These are phyloP conservation scores for Trissolcus brochymenae DNA, from an alignment of 2,888 invertebrate genomes.

Conservation along the genomic window DNA sequence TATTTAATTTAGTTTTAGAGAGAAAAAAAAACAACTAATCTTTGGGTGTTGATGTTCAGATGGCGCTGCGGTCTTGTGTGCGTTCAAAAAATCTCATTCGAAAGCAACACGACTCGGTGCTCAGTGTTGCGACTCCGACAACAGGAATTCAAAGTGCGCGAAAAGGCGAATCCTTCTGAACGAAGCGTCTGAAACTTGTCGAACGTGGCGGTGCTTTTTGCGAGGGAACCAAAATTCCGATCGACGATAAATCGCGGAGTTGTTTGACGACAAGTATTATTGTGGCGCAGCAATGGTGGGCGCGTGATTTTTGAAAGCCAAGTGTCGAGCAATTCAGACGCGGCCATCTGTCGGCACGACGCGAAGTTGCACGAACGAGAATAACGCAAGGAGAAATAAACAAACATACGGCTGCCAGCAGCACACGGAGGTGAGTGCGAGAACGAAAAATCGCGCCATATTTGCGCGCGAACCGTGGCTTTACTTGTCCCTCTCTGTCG, in stretches of 20 bases:
- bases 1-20: too few relatives aligned
- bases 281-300: slow-evolving; percentile 26
- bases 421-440: slow-evolving; percentile 8
- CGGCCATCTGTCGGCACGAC: slow-evolving; percentile 30
- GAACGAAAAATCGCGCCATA: not conserved
- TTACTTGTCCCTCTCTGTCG: not conserved
- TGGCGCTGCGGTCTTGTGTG: too few relatives aligned
- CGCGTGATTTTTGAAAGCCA: slow-evolving; percentile 34
- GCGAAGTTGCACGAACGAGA: slow-evolving; percentile 13
- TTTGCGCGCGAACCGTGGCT: slow-evolving; percentile 2
- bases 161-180: slow-evolving; percentile 4
- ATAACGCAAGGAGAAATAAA: slow-evolving; percentile 19
- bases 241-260: not conserved
- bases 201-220: not conserved
- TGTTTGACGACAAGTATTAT: not conserved
- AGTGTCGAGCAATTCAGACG: not conserved
- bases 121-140: too few relatives aligned
- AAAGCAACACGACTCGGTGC: too few relatives aligned
- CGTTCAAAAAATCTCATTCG: too few relatives aligned
- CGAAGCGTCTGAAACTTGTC: not conserved
- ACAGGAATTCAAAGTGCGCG: slow-evolving; percentile 26
- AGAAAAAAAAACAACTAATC: too few relatives aligned
- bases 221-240: not conserved
- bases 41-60: too few relatives aligned
- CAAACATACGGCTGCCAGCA: slow-evolving; percentile 14